Conservation (phyloP, 2,888 invertebrate species). For the Hypomecis atomaria region DNA sequence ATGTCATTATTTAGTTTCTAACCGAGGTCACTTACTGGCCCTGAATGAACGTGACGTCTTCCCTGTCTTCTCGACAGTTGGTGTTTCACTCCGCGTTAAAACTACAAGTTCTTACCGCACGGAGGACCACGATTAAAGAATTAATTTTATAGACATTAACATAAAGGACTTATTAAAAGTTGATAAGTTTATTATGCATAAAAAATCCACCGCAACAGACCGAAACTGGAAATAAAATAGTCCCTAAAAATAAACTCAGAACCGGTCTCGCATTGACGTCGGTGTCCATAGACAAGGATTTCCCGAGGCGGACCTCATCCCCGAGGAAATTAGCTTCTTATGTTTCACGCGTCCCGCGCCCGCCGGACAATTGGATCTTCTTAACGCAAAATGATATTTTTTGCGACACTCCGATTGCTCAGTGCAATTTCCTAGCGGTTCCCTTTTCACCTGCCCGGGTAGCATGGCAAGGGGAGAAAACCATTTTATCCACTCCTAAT, state of each 20-base stretch:
- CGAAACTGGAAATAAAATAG: conserved; percentile 16
- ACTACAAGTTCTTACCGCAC: too few species aligned
- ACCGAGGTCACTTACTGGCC: too few species aligned
- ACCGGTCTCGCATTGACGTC: conserved; percentile 46
- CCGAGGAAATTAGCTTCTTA: conserved; percentile 77
- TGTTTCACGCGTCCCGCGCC: conserved; percentile 61
- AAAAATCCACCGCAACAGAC: conserved; percentile 23
- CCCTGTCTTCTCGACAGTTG: too few species aligned
- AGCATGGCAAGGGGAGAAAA: too few species aligned
- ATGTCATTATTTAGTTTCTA: not conserved
- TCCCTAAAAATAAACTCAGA: conserved; percentile 24
- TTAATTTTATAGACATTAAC: too few species aligned
- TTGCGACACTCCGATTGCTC: conserved; percentile 62
- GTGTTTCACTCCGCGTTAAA: too few species aligned
- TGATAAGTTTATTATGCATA: not conserved
- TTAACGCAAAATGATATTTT: conserved; percentile 71
- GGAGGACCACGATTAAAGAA: too few species aligned
- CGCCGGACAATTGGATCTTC: conserved; percentile 68
- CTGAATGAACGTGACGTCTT: too few species aligned
- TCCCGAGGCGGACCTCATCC: conserved; percentile 65
- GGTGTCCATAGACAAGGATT: conserved; percentile 60
- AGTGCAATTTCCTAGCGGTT: conserved; percentile 62
- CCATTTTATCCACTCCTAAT: too few species aligned
- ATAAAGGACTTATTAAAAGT: too few species aligned
- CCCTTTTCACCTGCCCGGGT: conserved; percentile 30